Conservation (phyloP, 2,888 invertebrate genomes). For the Ormia ochracea region DNA sequence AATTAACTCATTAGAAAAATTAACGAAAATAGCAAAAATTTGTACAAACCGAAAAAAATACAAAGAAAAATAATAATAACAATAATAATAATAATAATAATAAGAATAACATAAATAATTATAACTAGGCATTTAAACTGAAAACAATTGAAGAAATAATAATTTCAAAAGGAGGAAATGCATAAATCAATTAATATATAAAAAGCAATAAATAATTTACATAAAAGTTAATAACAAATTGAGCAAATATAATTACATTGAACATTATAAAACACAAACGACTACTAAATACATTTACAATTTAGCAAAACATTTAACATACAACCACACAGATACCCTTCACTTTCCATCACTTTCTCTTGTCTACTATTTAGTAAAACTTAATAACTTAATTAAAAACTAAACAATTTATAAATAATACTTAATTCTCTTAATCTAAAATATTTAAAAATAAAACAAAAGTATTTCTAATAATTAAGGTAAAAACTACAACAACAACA, state of each 20-base stretch:
- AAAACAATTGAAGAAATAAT: conserved; percentile 31
- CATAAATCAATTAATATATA: conserved; percentile 51
- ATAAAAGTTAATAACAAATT: conserved; percentile 26
- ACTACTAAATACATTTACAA: conserved; percentile 21
- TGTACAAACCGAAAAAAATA: conserved; percentile 53
- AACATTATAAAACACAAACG: conserved; percentile 23
- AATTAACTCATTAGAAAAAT: conserved; percentile 11
- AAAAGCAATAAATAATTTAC: conserved; percentile 61
- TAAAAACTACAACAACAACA: conserved; percentile 41
- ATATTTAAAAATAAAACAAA: conserved; percentile 8
- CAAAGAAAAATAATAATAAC: conserved; percentile 5
- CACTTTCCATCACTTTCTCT: not conserved
- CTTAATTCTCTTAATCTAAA: conserved; percentile 55
- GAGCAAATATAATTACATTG: conserved; percentile 15
- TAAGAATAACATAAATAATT: conserved; percentile 36
- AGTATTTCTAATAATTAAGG: conserved; percentile 61
- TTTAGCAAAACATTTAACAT: conserved; percentile 17
- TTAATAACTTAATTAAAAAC: conserved; percentile 38
- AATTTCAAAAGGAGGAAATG: conserved; percentile 28
- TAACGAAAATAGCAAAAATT: conserved; percentile 48
- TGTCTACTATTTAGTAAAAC: conserved; percentile 7
- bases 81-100: conserved; percentile 15
- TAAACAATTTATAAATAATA: conserved; percentile 28
- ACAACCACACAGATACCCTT: not conserved
- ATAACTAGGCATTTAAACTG: conserved; percentile 57